phyloP scores from a whole-genome alignment of 2,888 invertebrate species.

The Exephanes ischioxanthus region DNA sequence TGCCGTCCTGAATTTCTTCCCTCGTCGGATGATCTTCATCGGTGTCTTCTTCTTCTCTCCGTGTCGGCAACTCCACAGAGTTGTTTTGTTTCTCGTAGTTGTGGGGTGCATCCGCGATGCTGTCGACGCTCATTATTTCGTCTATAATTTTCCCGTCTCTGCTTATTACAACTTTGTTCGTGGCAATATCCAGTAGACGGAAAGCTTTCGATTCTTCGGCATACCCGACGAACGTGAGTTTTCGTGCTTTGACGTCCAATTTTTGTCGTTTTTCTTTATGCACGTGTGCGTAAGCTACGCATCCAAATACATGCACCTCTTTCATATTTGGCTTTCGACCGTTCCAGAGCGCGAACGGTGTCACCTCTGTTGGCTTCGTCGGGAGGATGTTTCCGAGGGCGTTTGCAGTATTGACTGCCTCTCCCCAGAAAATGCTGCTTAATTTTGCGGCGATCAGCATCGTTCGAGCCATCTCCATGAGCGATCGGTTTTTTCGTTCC shows the following conservation, averaged over 20 bases:
- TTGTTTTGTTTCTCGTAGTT: not conserved
- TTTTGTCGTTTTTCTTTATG: slow-evolving; percentile 57
- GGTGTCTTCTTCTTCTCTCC: not conserved
- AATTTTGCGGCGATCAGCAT: slow-evolving; percentile 74
- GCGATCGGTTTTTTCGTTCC: slow-evolving; percentile 72
- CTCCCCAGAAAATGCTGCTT: slow-evolving; percentile 74
- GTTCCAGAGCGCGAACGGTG: slow-evolving; percentile 56
- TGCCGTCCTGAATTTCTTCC: not conserved
- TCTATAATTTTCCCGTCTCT: slow-evolving; percentile 53
- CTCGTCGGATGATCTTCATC: not conserved
- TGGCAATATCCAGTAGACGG: slow-evolving; percentile 42
- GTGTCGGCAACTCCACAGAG: not conserved
- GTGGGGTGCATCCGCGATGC: not conserved
- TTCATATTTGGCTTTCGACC: slow-evolving; percentile 51
- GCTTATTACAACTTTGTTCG: slow-evolving; percentile 44
- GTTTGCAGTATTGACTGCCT: slow-evolving; percentile 74
- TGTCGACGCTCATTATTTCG: slow-evolving; percentile 30
- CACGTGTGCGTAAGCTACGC: slow-evolving; percentile 55
- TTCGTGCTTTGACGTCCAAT: slow-evolving; percentile 49
- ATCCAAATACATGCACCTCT: slow-evolving; percentile 56
- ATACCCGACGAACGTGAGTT: slow-evolving; percentile 56
- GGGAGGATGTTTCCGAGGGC: slow-evolving; percentile 72
- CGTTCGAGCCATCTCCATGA: slow-evolving; percentile 73
- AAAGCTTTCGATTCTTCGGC: slow-evolving; percentile 55
- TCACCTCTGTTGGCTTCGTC: slow-evolving; percentile 45